These are phyloP conservation scores for Sprattus sprattus DNA, from an alignment of 2,113 vertebrate species.

Conservation along the genomic window DNA sequence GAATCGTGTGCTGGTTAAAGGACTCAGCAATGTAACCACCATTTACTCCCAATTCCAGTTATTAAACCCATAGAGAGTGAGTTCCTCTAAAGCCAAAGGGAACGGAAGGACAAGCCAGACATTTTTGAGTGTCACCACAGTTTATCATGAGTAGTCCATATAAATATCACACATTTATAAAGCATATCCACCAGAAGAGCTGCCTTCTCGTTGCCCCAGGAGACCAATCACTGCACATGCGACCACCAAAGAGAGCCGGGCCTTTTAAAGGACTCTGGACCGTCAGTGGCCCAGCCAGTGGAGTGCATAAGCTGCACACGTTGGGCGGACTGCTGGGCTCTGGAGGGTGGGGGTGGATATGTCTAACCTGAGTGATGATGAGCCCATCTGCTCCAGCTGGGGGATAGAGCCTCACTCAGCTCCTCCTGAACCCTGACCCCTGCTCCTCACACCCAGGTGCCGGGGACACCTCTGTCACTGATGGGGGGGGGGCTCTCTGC, in stretches of 20 bases:
- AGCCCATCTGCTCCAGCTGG: constrained; percentile 47
- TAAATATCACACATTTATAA: not conserved
- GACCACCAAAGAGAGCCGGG: not conserved
- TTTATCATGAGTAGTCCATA: not conserved
- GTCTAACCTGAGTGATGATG: constrained; percentile 61
- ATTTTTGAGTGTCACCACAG: constrained; percentile 21
- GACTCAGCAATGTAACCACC: too few species aligned
- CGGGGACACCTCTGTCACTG: constrained; percentile 20
- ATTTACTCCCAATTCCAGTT: too few species aligned
- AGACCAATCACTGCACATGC: not conserved
- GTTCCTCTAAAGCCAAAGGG: too few species aligned
- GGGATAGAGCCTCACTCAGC: constrained; percentile 32
- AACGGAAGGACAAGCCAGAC: not conserved
- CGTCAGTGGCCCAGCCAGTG: not conserved
- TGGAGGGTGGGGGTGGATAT: constrained; percentile 32
- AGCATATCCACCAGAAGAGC: not conserved
- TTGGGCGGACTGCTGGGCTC: not conserved
- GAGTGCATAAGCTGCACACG: not conserved
- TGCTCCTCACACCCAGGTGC: constrained; percentile 28
- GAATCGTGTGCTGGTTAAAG: too few species aligned
- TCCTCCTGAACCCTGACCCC: constrained; percentile 17
- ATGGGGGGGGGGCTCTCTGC: not conserved
- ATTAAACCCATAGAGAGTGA: too few species aligned
- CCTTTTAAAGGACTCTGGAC: not conserved
- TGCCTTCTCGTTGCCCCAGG: not conserved